Evolutionary conservation across 2,797 vertebrate genomes (phyloP).

Genomic region (Cyclura pinguis): DNA sequence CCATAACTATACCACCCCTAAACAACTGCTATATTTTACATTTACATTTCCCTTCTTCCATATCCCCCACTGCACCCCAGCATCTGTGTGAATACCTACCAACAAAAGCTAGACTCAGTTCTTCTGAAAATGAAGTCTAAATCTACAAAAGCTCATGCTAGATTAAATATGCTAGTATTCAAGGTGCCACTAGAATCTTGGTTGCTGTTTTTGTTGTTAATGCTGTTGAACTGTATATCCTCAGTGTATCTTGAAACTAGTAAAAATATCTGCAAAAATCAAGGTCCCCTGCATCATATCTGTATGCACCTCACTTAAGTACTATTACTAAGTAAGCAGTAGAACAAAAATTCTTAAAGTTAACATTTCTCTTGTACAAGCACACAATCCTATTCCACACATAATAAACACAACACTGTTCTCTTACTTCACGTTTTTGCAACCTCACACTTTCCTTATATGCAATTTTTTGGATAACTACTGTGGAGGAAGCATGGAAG

Average conservation of each 20-base stretch:
- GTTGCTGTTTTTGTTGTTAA: not conserved
- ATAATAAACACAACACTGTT: not conserved
- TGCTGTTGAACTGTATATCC: not conserved
- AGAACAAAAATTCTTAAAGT: not conserved
- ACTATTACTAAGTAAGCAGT: not conserved
- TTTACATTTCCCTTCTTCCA: no score
- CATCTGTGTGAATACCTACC: no score
- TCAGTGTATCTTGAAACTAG: not conserved
- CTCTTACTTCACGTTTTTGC: not conserved
- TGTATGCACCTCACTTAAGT: not conserved
- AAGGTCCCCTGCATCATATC: not conserved
- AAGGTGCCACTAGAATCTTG: no score
- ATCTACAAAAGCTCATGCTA: no score
- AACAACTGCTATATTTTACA: no score
- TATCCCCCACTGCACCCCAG: no score
- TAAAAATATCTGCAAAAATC: not conserved
- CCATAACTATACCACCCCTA: no score
- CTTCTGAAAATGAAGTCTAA: no score
- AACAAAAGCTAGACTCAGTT: no score
- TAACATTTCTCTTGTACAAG: not conserved
- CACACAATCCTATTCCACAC: not conserved
- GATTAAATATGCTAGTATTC: no score
- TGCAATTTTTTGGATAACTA: not conserved
- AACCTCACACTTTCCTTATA: not conserved
- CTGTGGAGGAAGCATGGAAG: not conserved